These are phyloP conservation scores for Xiphias gladius DNA, from an alignment of 2,113 vertebrate species.

Conservation along the genomic window DNA sequence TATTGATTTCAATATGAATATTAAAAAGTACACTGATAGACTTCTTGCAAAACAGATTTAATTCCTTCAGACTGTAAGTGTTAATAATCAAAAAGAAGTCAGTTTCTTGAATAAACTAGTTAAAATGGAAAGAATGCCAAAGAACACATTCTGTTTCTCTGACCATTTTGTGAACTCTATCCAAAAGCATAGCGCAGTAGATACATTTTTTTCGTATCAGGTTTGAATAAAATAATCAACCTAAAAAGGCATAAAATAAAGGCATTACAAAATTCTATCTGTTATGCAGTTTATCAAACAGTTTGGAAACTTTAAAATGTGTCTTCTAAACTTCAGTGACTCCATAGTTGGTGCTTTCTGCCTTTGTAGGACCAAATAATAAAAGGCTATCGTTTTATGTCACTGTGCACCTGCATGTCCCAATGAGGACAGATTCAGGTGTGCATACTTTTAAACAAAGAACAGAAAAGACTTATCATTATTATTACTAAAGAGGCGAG, in stretches of 20 bases:
- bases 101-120: too few species aligned
- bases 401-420: constrained; percentile 31
- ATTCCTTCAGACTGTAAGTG: too few species aligned
- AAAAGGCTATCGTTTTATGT: neutral
- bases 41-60: too few species aligned
- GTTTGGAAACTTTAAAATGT: neutral
- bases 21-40: too few species aligned
- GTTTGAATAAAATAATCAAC: neutral
- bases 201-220: too few species aligned
- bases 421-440: constrained; percentile 43
- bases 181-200: too few species aligned
- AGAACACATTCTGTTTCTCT: too few species aligned
- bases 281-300: neutral
- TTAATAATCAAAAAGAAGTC: too few species aligned
- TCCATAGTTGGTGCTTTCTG: neutral
- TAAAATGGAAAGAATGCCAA: too few species aligned
- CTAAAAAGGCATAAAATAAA: neutral
- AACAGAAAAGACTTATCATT: constrained; percentile 27
- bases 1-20: too few species aligned
- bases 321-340: neutral
- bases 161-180: too few species aligned
- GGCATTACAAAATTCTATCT: neutral
- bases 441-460: constrained; percentile 59
- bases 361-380: neutral
- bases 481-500: constrained; percentile 8